Evolutionary conservation across 1,140 invertebrate species (phyloP), one percentile per base, ranked within the genome.

Genomic region (Neodiprion lecontei): DNA sequence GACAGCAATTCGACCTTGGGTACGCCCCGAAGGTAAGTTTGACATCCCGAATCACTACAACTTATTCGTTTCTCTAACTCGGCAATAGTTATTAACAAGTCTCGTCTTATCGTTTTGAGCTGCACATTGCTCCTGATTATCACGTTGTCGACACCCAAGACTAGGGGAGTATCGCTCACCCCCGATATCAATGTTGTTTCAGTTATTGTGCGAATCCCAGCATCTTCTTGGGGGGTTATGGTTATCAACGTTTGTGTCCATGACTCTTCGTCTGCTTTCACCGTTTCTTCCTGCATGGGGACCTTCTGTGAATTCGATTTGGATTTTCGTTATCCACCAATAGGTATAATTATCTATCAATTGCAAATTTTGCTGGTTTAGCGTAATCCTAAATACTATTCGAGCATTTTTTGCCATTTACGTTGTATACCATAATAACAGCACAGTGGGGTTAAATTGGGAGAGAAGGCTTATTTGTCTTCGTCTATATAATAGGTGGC

Each of bases 11-110:
- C 67, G 10, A 82, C 80, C 12, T 23, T 72, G 2, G 79, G 73
- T 28, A 78, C 72, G 10, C 81, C 81, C 68, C 79, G 77, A 7
- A 83, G 48, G 69, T 78, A 83, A 2, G 82, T 83, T 75, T 83
- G 82, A 72, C 17, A 75, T 48, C 77, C 75, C 1, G 69, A 67
- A n/a, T 80, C 76, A 9, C n/a, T 66, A 9, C n/a, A 17, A 1
- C 28, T 53, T 9, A 49, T 47, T 3, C 28, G 48, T 4, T 68
- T 12, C 14, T 76, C 69, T 11, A 76, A 47, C 48, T 82, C 79
- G 3, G 28, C 17, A 12, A 70, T n/a, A 65, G 79, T 73, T 11
- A 80, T 40, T 9, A 81, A 74, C 8, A 61, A 61, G 53, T 61
- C 53, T 9, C 53, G 53, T 47, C 79, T 71, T 9, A 74, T 75